Percentiles rank a stretch among this genome's conserved stretches.
Conservation (phyloP, 2,797 vertebrate genomes). For the Otolemur crassicaudatus region DNA sequence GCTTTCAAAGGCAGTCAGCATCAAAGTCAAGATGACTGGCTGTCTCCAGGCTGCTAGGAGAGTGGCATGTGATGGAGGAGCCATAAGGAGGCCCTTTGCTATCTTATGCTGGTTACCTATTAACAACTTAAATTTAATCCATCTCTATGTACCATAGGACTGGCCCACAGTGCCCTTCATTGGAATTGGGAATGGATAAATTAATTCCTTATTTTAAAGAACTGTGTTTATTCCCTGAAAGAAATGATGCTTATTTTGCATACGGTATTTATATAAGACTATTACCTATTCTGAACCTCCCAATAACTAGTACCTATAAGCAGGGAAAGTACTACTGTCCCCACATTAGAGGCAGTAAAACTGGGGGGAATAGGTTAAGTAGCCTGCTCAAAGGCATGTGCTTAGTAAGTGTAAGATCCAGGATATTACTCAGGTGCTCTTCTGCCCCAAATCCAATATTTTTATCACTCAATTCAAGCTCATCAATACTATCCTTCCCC, state of each 20-base stretch:
- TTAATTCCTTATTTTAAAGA: slow-evolving; percentile 24
- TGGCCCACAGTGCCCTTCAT: neutral
- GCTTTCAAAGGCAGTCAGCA: slow-evolving; percentile 30
- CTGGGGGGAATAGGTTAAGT: neutral
- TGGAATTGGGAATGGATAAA: neutral
- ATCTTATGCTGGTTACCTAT: neutral
- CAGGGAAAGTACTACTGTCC: neutral
- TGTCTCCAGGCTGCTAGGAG: neutral
- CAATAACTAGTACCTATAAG: neutral
- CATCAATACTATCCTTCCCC: neutral
- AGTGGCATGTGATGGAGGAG: neutral
- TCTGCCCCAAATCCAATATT: neutral
- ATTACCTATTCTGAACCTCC: neutral
- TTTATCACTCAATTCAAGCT: neutral
- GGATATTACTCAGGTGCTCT: neutral
- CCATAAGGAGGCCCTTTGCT: slow-evolving; percentile 24
- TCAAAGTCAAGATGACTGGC: slow-evolving; percentile 4
- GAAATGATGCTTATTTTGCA: neutral
- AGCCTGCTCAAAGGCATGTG: neutral
- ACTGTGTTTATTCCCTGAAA: slow-evolving; percentile 19
- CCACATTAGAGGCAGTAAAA: neutral
- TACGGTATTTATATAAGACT: neutral
- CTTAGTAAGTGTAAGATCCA: neutral
- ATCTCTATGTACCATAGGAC: neutral
- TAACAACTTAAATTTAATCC: slow-evolving; percentile 52